These are phyloP conservation scores for Epinephelus cyanopodus DNA, from an alignment of 2,113 vertebrate genomes.

Conservation along the genomic window DNA sequence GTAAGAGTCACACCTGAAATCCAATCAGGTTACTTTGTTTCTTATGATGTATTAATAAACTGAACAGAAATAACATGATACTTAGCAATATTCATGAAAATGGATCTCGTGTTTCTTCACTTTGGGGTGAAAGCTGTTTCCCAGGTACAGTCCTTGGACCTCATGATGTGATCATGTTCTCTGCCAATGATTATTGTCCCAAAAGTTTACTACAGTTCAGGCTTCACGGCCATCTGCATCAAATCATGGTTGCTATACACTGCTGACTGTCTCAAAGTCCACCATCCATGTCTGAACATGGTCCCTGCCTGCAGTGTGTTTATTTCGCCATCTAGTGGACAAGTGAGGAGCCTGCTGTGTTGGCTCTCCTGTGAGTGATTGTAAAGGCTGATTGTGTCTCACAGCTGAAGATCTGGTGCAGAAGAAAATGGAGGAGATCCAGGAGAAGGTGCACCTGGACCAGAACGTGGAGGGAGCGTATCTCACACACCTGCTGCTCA, in stretches of 20 bases:
- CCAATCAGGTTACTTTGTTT: too few species aligned
- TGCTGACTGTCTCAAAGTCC: conserved; percentile 38
- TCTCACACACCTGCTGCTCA: conserved; percentile 86
- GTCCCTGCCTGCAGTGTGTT: not conserved
- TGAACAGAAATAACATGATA: too few species aligned
- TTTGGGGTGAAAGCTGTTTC: too few species aligned
- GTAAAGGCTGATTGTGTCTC: not conserved
- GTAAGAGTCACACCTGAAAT: too few species aligned
- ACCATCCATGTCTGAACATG: not conserved
- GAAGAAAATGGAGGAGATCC: conserved; percentile 82
- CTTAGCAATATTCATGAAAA: too few species aligned
- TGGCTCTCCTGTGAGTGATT: not conserved
- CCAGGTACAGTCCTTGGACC: too few species aligned
- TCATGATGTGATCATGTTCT: not conserved
- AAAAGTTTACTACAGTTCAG: conserved; percentile 9
- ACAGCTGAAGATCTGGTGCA: conserved; percentile 83
- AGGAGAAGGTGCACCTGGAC: conserved; percentile 67
- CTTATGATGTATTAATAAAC: too few species aligned
- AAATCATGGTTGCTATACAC: not conserved
- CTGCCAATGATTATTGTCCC: not conserved
- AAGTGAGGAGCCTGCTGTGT: not conserved
- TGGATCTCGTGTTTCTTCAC: too few species aligned
- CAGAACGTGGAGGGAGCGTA: conserved; percentile 83
- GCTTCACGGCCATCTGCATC: not conserved
- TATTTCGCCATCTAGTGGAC: conserved; percentile 21